Conservation (phyloP, 1,140 invertebrate species). For the Trichonephila clavata region DNA sequence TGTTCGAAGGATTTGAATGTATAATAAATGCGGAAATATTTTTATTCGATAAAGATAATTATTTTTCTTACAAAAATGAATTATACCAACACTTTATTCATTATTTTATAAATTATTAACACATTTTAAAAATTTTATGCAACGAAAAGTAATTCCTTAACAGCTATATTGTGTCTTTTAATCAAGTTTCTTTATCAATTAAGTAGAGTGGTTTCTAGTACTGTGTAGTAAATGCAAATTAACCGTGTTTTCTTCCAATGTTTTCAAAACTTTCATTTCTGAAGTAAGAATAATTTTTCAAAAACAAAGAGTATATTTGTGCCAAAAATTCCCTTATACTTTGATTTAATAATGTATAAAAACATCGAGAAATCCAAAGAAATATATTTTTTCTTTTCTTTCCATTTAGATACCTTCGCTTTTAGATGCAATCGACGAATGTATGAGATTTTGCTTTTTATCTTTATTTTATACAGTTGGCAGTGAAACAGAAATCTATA, state of each 20-base stretch:
- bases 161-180: too few species aligned
- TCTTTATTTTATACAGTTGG: constrained; percentile 43
- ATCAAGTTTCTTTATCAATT: too few species aligned
- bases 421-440: constrained; percentile 20
- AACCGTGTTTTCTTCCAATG: neutral
- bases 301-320: neutral
- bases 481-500: constrained; percentile 12
- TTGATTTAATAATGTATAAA: constrained; percentile 18
- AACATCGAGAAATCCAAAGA: neutral
- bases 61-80: too few species aligned
- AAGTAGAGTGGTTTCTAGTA: too few species aligned
- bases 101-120: too few species aligned
- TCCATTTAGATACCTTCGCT: constrained; percentile 9
- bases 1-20: too few species aligned
- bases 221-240: neutral
- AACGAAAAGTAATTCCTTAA: too few species aligned
- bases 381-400: neutral
- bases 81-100: too few species aligned
- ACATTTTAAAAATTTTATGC: too few species aligned
- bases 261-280: neutral
- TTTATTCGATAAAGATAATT: too few species aligned
- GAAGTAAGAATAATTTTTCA: neutral
- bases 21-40: too few species aligned
- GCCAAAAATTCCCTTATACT: neutral
- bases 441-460: constrained; percentile 13